phyloP scores from a whole-genome alignment of 2,113 vertebrate genomes.

The Euleptes europaea region DNA sequence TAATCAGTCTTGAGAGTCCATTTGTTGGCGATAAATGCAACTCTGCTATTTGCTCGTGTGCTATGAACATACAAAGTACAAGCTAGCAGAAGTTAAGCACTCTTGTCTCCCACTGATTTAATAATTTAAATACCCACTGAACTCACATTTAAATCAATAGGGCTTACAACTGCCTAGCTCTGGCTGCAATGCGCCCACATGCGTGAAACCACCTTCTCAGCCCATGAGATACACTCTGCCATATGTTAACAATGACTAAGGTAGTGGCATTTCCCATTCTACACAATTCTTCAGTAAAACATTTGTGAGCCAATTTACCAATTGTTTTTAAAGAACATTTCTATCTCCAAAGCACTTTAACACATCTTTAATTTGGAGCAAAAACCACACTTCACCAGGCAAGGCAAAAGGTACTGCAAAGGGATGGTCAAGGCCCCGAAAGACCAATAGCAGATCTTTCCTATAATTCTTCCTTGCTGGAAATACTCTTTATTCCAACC shows the following conservation, averaged over 20 bases:
- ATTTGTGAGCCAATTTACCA: neutral
- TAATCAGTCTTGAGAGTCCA: neutral
- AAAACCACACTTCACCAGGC: neutral
- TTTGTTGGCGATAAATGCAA: neutral
- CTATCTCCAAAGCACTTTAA: neutral
- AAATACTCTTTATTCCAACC: rapidly evolving
- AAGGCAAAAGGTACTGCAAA: neutral
- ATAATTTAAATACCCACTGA: neutral
- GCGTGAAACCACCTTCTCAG: neutral
- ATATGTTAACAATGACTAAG: neutral
- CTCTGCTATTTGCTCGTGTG: neutral
- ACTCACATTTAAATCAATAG: neutral
- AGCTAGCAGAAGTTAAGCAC: neutral
- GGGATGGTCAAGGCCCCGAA: rapidly evolving
- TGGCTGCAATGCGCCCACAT: neutral
- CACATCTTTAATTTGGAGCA: neutral
- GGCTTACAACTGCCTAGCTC: neutral
- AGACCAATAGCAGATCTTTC: rapidly evolving
- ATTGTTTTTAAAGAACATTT: neutral
- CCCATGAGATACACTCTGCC: neutral
- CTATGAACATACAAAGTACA: neutral
- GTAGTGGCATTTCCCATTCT: neutral
- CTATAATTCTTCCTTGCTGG: neutral
- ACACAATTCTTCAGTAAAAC: neutral
- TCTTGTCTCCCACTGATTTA: neutral